Conservation (phyloP, 2,888 invertebrate genomes). For the Ichneumon xanthorius region DNA sequence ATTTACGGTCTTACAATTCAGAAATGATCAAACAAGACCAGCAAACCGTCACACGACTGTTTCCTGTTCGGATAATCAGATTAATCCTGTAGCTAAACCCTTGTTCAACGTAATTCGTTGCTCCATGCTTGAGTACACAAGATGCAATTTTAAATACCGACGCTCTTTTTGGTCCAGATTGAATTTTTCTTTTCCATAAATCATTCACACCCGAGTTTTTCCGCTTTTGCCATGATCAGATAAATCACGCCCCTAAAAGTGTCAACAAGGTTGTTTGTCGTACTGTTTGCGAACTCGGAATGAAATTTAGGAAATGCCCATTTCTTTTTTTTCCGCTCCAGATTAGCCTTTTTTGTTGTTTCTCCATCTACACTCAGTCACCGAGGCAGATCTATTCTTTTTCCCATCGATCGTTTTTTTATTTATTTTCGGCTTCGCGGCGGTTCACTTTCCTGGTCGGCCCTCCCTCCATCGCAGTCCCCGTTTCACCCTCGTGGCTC, state of each 20-base stretch:
- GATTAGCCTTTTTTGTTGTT: not conserved
- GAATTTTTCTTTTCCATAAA: not conserved
- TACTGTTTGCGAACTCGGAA: not conserved
- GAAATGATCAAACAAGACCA: constrained; percentile 17
- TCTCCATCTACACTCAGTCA: not conserved
- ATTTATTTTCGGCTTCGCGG: constrained; percentile 23
- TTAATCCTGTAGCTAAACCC: not conserved
- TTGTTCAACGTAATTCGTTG: not conserved
- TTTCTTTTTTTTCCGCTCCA: not conserved
- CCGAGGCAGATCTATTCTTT: constrained; percentile 38
- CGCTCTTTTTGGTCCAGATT: not conserved
- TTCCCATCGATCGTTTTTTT: constrained; percentile 31
- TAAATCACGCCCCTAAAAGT: not conserved
- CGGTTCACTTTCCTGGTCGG: constrained; percentile 18
- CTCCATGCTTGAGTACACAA: not conserved
- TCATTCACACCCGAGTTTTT: not conserved
- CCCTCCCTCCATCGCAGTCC: not conserved
- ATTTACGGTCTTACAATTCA: constrained; percentile 17
- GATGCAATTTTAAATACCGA: not conserved
- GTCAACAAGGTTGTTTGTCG: not conserved
- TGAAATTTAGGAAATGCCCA: not conserved
- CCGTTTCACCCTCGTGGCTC: constrained; percentile 16
- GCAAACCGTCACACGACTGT: not conserved
- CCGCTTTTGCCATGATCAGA: not conserved
- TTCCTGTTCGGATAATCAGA: constrained; percentile 1